Evolutionary conservation across 2,797 vertebrate genomes (phyloP).

Genomic region (Acanthornis magna): DNA sequence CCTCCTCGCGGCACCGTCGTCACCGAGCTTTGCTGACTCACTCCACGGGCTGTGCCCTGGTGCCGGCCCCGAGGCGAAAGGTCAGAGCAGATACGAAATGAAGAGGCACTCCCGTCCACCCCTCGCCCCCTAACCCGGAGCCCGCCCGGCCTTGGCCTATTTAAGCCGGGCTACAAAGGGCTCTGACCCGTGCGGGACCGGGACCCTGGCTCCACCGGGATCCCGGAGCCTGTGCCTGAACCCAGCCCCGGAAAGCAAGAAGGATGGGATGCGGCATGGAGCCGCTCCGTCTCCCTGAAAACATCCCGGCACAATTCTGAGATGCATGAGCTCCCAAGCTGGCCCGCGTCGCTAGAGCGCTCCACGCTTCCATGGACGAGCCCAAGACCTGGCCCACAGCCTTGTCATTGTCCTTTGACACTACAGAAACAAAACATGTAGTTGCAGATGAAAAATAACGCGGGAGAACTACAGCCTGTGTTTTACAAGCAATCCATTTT

Average conservation of each 20-base stretch:
- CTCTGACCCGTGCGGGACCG: background rate
- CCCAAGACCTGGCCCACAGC: background rate
- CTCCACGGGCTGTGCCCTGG: background rate
- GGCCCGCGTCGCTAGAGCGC: background rate
- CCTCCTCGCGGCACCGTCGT: background rate
- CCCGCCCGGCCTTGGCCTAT: background rate
- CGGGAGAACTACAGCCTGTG: background rate
- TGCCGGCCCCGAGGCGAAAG: background rate
- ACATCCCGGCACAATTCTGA: background rate
- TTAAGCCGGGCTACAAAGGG: background rate
- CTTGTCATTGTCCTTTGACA: background rate
- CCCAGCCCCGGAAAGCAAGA: background rate
- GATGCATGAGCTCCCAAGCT: background rate
- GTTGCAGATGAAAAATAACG: slow-evolving; percentile 21
- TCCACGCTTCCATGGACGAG: background rate
- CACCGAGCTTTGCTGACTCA: background rate
- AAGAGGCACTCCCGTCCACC: rapidly evolving
- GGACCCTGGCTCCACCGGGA: background rate
- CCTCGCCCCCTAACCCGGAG: background rate
- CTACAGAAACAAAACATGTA: slow-evolving; percentile 28
- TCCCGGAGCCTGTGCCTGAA: background rate
- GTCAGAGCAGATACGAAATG: background rate
- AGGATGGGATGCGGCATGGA: background rate
- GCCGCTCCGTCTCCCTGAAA: background rate
- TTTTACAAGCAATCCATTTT: background rate